phyloP scores from a whole-genome alignment of 2,797 vertebrate species.

The Alauda arvensis region DNA sequence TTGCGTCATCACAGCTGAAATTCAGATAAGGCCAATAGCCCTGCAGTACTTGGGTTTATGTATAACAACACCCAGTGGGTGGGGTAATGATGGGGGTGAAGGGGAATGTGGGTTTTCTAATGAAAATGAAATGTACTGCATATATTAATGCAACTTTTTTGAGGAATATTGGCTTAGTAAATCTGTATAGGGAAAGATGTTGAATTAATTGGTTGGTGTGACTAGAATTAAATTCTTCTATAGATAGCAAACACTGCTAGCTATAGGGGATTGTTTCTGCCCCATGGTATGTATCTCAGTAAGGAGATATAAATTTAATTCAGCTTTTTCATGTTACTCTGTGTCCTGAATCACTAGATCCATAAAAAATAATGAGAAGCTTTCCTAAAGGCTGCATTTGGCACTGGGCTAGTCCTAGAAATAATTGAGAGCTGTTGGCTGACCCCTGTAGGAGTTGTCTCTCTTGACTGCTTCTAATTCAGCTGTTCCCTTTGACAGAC shows the following conservation, averaged over 20 bases:
- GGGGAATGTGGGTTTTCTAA: neutral
- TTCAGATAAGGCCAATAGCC: neutral
- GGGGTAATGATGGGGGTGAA: neutral
- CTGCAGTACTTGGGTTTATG: neutral
- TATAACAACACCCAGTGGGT: neutral
- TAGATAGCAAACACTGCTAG: neutral
- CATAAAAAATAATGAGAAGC: neutral
- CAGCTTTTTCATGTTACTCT: neutral
- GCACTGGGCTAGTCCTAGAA: neutral
- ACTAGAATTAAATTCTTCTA: neutral
- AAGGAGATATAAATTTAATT: neutral
- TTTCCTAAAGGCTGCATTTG: neutral
- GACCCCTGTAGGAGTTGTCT: neutral
- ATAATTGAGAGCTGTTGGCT: neutral
- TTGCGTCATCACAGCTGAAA: neutral
- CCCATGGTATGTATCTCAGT: accelerated
- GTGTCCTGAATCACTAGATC: neutral
- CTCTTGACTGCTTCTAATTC: neutral
- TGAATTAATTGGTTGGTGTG: neutral
- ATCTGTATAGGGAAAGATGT: neutral
- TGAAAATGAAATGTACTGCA: neutral
- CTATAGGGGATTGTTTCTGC: neutral
- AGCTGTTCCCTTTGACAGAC: neutral
- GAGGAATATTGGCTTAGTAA: neutral
- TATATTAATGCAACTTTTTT: neutral